These are phyloP conservation scores for Henricia sp. DNA, from an alignment of 53 echinoderm and acorn worm genomes.

Conservation along the genomic window DNA sequence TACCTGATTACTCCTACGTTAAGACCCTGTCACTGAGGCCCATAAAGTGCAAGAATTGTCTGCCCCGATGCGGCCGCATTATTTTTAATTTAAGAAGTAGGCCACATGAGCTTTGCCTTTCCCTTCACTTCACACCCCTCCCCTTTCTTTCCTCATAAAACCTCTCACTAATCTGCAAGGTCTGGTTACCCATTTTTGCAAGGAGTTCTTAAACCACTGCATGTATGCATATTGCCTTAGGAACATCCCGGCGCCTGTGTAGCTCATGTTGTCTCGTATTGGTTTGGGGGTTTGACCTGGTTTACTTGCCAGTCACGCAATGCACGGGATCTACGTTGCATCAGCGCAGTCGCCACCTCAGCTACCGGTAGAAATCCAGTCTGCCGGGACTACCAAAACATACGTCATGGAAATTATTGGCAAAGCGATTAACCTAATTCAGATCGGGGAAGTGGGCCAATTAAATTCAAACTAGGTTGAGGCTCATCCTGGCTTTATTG, in stretches of 20 bases:
- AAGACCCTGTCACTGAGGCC: slow-evolving; percentile 34
- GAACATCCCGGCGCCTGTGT: slow-evolving; percentile 30
- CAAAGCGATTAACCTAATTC: slow-evolving; percentile 52
- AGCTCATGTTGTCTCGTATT: slow-evolving; percentile 60
- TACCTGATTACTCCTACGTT: slow-evolving; percentile 23
- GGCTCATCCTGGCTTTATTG: slow-evolving; percentile 11
- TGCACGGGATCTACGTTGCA: not conserved
- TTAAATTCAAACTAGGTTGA: slow-evolving; percentile 21
- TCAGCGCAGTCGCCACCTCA: not conserved
- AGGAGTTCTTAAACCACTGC: not conserved
- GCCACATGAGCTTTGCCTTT: slow-evolving; percentile 4
- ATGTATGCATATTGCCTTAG: slow-evolving; percentile 37
- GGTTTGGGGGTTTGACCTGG: slow-evolving; percentile 38
- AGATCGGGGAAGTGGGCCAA: slow-evolving; percentile 12
- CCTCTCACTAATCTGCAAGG: slow-evolving; percentile 1
- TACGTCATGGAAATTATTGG: slow-evolving; percentile 44
- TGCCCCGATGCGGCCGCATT: not conserved
- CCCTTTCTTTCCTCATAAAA: slow-evolving; percentile 1
- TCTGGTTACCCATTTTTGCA: slow-evolving; percentile 9
- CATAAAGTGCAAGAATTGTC: slow-evolving; percentile 42
- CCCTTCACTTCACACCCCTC: not conserved
- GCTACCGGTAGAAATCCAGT: not conserved
- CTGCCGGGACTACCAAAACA: slow-evolving; percentile 34
- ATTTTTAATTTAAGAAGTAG: slow-evolving; percentile 31
- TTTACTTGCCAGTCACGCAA: slow-evolving; percentile 61